Conservation (phyloP, 2,797 vertebrate genomes). For the Garrulus glandarius region DNA sequence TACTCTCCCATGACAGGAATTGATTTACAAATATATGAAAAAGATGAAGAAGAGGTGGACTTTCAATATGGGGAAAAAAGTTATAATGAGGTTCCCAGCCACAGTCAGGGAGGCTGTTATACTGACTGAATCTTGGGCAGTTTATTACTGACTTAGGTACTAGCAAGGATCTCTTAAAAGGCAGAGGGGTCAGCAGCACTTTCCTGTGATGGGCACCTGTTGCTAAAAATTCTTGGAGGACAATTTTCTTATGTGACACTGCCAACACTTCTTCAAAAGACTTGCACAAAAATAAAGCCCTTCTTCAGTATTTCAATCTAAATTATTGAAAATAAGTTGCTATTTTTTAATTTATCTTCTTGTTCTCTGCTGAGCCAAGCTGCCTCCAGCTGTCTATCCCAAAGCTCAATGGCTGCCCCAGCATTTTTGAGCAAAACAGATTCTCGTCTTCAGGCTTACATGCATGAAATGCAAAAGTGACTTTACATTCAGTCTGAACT, state of each 20-base stretch:
- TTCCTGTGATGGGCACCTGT: neutral
- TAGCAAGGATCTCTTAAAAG: neutral
- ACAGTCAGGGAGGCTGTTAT: neutral
- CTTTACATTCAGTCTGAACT: neutral
- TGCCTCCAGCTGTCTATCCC: neutral
- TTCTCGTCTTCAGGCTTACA: neutral
- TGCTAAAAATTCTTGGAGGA: neutral
- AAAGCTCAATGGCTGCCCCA: neutral
- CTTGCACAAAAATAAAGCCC: neutral
- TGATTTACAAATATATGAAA: constrained; percentile 39
- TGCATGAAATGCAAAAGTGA: neutral
- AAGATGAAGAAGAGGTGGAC: constrained; percentile 20
- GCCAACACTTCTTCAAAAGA: neutral
- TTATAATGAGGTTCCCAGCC: constrained; percentile 5
- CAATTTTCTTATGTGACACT: neutral
- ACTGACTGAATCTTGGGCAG: neutral
- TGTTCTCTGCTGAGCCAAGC: neutral
- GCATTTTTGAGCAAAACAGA: neutral
- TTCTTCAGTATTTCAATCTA: neutral
- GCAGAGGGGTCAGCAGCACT: neutral
- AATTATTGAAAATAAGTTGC: constrained; percentile 6
- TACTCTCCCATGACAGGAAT: neutral
- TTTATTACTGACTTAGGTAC: neutral
- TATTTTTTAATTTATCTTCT: neutral
- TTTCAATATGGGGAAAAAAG: neutral